Conservation (phyloP, 2,888 invertebrate genomes). For the Thyatira batis region DNA sequence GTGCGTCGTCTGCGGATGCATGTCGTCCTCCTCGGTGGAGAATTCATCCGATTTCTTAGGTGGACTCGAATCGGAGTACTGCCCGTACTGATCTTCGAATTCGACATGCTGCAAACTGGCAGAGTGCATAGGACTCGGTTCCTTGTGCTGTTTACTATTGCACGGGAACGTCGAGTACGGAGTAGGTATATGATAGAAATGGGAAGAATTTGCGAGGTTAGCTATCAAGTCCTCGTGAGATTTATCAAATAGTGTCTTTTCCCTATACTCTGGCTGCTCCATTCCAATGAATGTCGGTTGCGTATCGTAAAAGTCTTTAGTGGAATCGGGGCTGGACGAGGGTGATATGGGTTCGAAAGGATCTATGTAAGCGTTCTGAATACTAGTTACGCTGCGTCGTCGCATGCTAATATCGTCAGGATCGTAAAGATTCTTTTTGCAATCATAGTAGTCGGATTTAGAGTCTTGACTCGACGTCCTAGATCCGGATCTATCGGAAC, state of each 20-base stretch:
- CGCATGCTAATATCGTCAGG: conserved; percentile 58
- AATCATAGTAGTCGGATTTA: conserved; percentile 87
- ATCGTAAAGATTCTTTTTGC: conserved; percentile 79
- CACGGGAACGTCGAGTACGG: conserved; percentile 85
- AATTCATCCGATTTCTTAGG: conserved; percentile 71
- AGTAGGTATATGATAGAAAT: conserved; percentile 81
- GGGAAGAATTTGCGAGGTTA: conserved; percentile 73
- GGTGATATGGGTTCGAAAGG: conserved; percentile 79
- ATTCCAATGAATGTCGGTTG: conserved; percentile 69
- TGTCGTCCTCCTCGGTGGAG: conserved; percentile 79
- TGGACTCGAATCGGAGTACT: conserved; percentile 62
- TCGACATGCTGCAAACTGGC: conserved; percentile 88
- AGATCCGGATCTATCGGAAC: conserved; percentile 82
- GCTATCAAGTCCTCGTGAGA: conserved; percentile 84
- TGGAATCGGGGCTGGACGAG: conserved; percentile 86
- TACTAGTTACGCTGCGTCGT: conserved; percentile 61
- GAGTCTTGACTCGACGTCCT: conserved; percentile 87
- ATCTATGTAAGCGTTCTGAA: conserved; percentile 68
- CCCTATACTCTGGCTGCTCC: conserved; percentile 75
- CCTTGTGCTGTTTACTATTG: conserved; percentile 79
- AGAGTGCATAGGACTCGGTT: conserved; percentile 84
- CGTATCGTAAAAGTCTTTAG: conserved; percentile 84
- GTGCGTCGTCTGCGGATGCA: conserved; percentile 72
- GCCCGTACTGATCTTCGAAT: conserved; percentile 81
- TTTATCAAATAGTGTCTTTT: conserved; percentile 78